A percentile compares a stretch with the other conserved stretches of the same genome.
These are phyloP conservation scores for Ctenicera cuprea DNA, from an alignment of 2,888 invertebrate genomes.

Conservation along the genomic window DNA sequence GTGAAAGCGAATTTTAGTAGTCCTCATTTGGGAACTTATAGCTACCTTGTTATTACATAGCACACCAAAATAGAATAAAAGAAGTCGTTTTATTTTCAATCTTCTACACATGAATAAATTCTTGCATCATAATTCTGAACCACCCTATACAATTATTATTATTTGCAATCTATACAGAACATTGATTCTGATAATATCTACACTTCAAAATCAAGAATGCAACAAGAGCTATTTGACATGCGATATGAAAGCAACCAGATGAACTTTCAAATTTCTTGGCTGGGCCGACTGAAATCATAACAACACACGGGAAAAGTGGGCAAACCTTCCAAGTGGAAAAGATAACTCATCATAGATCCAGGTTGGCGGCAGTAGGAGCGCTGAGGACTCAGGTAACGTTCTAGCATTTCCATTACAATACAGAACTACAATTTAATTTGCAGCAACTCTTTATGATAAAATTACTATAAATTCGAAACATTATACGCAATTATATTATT, in stretches of 20 bases:
- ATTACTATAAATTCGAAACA: neutral
- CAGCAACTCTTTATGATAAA: too few relatives aligned
- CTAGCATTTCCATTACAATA: slow-evolving; percentile 29
- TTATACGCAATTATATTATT: neutral
- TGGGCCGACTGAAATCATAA: slow-evolving; percentile 35
- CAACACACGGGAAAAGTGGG: slow-evolving; percentile 39
- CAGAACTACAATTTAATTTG: neutral
- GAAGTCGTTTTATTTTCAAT: too few relatives aligned
- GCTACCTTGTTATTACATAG: too few relatives aligned
- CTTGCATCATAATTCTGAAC: too few relatives aligned
- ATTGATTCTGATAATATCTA: too few relatives aligned
- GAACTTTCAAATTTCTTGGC: slow-evolving; percentile 31
- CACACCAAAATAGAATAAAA: too few relatives aligned
- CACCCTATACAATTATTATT: too few relatives aligned
- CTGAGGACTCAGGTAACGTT: slow-evolving; percentile 38
- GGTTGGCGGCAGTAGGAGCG: slow-evolving; percentile 32
- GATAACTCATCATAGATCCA: slow-evolving; percentile 45
- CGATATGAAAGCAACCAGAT: slow-evolving; percentile 2
- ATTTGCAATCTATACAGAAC: too few relatives aligned
- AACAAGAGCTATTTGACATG: slow-evolving; percentile 9
- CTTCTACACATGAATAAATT: too few relatives aligned
- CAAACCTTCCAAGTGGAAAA: slow-evolving; percentile 41
- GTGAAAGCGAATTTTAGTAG: too few relatives aligned
- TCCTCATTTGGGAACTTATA: too few relatives aligned
- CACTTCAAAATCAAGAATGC: neutral